These are phyloP conservation scores for Ctenopoma kingsleyae DNA, from an alignment of 2,797 vertebrate species.

Conservation along the genomic window DNA sequence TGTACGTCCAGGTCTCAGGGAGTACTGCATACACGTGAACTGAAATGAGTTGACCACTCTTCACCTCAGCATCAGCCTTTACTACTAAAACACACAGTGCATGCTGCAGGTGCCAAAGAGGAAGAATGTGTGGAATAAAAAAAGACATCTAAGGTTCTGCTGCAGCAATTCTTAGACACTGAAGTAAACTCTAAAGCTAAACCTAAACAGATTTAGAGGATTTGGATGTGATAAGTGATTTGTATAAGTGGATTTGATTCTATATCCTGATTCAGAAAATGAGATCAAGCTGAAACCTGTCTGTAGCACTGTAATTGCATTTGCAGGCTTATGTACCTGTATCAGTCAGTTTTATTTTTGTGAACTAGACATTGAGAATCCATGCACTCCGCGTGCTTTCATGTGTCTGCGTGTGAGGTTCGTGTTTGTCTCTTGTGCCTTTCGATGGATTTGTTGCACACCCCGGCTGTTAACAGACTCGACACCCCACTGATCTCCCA, in stretches of 20 bases:
- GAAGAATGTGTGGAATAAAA: neutral
- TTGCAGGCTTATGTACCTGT: constrained; percentile 25
- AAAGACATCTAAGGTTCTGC: too few species aligned
- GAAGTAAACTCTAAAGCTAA: constrained; percentile 4
- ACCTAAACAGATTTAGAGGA: constrained; percentile 18
- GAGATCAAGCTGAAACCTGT: constrained; percentile 5
- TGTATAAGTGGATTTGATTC: constrained; percentile 21
- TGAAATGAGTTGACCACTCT: too few species aligned
- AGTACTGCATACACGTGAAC: too few species aligned
- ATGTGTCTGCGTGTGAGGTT: constrained; percentile 57
- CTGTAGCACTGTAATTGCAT: constrained; percentile 13
- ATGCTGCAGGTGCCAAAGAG: neutral
- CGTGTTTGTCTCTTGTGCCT: constrained; percentile 56
- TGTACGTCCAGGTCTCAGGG: too few species aligned
- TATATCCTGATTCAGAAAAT: constrained; percentile 19
- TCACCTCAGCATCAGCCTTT: too few species aligned
- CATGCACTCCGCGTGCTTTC: constrained; percentile 37
- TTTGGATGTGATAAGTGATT: constrained; percentile 16
- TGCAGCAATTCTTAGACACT: neutral
- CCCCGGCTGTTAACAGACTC: constrained; percentile 71
- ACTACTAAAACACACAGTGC: too few species aligned
- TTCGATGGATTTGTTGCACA: constrained; percentile 64
- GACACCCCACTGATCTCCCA: constrained; percentile 81
- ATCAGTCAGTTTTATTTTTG: constrained; percentile 6
- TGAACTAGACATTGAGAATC: constrained; percentile 19